Conservation (phyloP, 2,888 invertebrate species). For the Caenorhabditis sp. region DNA sequence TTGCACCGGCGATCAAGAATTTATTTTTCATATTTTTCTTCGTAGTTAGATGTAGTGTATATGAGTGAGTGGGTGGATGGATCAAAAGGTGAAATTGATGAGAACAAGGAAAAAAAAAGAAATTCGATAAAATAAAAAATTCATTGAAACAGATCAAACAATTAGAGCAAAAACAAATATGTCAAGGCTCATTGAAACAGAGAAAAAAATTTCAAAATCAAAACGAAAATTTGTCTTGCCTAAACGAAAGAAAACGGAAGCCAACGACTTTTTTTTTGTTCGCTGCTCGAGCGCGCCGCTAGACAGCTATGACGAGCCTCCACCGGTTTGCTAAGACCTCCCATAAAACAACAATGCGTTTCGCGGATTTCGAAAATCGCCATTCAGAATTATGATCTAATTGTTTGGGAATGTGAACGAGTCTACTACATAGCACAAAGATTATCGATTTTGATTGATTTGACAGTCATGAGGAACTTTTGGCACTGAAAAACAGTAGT, state of each 20-base stretch:
- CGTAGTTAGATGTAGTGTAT: not conserved
- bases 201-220: not conserved
- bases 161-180: not conserved
- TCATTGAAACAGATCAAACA: not conserved
- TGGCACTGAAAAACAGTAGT: no score
- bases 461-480: no score
- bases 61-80: not conserved
- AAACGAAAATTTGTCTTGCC: not conserved
- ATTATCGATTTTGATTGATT: no score
- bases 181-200: not conserved
- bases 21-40: not conserved
- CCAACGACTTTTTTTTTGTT: not conserved
- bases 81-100: conserved; percentile 12
- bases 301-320: not conserved
- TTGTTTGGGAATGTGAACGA: not conserved
- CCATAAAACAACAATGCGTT: not conserved
- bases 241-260: not conserved
- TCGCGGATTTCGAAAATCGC: not conserved
- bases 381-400: not conserved
- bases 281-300: no score
- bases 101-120: conserved; percentile 10
- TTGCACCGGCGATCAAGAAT: conserved; percentile 27
- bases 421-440: no score
- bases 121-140: not conserved
- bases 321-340: not conserved